These are phyloP conservation scores for Paracentrotus lividus DNA, from an alignment of 53 echinoderm and acorn worm genomes.

Conservation along the genomic window DNA sequence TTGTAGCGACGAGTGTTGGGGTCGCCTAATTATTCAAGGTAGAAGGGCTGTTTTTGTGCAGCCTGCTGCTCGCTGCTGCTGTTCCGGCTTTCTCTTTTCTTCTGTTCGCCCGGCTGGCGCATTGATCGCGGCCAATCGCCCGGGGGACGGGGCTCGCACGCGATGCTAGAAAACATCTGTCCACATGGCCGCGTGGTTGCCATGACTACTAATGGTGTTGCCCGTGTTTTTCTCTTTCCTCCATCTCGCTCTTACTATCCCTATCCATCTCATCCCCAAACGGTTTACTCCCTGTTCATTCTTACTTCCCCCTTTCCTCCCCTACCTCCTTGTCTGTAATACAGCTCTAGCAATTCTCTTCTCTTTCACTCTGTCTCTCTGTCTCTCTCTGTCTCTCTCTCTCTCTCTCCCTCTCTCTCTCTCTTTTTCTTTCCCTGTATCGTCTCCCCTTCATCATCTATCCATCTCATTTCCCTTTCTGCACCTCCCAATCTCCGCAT, in stretches of 20 bases:
- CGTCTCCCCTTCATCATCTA: background rate
- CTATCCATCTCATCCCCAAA: background rate
- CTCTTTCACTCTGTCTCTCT: background rate
- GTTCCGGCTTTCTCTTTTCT: constrained; percentile 22
- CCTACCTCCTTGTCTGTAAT: too few species aligned
- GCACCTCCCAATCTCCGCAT: too few species aligned
- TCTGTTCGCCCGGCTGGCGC: constrained; percentile 61
- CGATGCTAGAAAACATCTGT: constrained; percentile 83
- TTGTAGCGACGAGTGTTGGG: constrained; percentile 33
- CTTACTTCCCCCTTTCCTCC: background rate
- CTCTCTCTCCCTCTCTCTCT: background rate
- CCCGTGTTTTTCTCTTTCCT: background rate
- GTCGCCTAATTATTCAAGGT: constrained; percentile 68
- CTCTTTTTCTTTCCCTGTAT: background rate
- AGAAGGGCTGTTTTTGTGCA: constrained; percentile 55
- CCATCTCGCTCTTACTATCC: background rate
- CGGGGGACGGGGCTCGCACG: constrained; percentile 61
- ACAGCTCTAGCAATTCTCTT: background rate
- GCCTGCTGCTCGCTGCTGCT: constrained; percentile 22
- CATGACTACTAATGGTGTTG: constrained; percentile 91
- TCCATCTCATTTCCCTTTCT: too few species aligned
- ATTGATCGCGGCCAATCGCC: constrained; percentile 68
- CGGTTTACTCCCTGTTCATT: background rate
- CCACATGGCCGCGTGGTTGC: constrained; percentile 76
- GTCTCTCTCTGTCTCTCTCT: constrained; percentile 26